Base-by-base conservation (phyloP, 1,140 invertebrate genomes). In the Drosophila kepulauana region DNA sequence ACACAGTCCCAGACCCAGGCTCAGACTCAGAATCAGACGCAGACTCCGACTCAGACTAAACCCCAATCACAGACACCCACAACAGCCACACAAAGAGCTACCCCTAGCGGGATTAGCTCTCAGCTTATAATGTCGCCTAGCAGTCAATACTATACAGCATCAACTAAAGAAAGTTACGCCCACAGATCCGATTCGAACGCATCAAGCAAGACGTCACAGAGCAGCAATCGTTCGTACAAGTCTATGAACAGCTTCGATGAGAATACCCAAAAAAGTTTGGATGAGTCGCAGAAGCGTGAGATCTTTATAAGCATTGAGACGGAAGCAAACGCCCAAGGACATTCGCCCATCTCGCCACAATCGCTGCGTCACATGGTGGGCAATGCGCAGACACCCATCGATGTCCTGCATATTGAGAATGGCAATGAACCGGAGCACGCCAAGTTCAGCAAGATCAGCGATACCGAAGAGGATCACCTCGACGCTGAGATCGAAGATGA, bases 291-390 rank as follows among this genome's bases (percentile, higher is more conserved):
- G 16, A 92, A 92, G 49, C 80, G 89, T 16, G 92, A 92, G 56
- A 92, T 92, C 4, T 92, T 92, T 11, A 92, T 92, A 1, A 92
- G 92, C 68, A 92, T 92, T 51, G 92, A 92, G 52, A 92, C 88
- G 3, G 86, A 91, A 58, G 56, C 85, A 46, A 92, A 92, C 74
- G 91, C 85, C 11, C 74, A 86, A n/a, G 91, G 87, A 5, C 78
- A 59, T 28, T 82, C 81, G 2, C 82, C 91, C 38, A 91, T 92
- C n/a, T 91, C 91, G 1, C 88, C 86, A 0, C 76, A 88, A 1
- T 80, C 86, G 1, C 56, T 92, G 30, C 91, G 91, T 6, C 78
- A 88, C n/a, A 92, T 92, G 81, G 85, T 91, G 5, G 91, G 91
- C 54, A 91, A 92, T 64, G 54, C 82, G 0, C 88, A 92, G 54